phyloP scores from a whole-genome alignment of 2,888 invertebrate species.

The Anoncus sp. region DNA sequence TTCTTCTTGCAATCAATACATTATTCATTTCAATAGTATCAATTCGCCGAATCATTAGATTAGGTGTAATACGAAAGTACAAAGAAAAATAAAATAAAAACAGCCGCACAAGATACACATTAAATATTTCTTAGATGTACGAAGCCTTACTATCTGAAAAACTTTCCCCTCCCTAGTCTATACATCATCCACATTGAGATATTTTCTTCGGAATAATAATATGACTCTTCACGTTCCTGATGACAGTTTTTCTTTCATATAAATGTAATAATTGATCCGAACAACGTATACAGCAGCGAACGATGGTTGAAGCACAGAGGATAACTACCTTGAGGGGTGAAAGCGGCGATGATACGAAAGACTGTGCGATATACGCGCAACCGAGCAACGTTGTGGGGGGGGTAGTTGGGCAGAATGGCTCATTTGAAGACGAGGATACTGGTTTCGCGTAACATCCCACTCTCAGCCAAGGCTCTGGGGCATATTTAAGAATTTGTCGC shows the following conservation, averaged over 20 bases:
- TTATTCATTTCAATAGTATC: slow-evolving; percentile 46
- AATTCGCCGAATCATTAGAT: slow-evolving; percentile 16
- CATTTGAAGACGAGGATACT: slow-evolving; percentile 60
- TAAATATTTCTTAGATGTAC: slow-evolving; percentile 39
- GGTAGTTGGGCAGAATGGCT: slow-evolving; percentile 51
- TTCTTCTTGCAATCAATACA: slow-evolving; percentile 48
- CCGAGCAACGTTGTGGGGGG: slow-evolving; percentile 38
- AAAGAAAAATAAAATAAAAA: not conserved
- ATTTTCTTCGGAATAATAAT: slow-evolving; percentile 4
- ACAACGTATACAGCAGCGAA: slow-evolving; percentile 52
- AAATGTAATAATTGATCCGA: slow-evolving; percentile 62
- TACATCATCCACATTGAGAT: not conserved
- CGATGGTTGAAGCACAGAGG: slow-evolving; percentile 40
- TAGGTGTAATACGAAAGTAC: slow-evolving; percentile 15
- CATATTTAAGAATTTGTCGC: slow-evolving; percentile 81
- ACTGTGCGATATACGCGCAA: slow-evolving; percentile 50
- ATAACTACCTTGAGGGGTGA: slow-evolving; percentile 42
- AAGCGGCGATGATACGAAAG: slow-evolving; percentile 43
- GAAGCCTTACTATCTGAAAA: not conserved
- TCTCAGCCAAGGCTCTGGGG: slow-evolving; percentile 73
- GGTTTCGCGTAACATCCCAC: slow-evolving; percentile 56
- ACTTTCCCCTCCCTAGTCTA: not conserved
- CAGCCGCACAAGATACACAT: slow-evolving; percentile 6
- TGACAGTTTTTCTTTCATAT: slow-evolving; percentile 35
- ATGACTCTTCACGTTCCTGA: not conserved